Conservation (phyloP, 2,888 invertebrate genomes). For the Leptinotarsa rubiginosa region DNA sequence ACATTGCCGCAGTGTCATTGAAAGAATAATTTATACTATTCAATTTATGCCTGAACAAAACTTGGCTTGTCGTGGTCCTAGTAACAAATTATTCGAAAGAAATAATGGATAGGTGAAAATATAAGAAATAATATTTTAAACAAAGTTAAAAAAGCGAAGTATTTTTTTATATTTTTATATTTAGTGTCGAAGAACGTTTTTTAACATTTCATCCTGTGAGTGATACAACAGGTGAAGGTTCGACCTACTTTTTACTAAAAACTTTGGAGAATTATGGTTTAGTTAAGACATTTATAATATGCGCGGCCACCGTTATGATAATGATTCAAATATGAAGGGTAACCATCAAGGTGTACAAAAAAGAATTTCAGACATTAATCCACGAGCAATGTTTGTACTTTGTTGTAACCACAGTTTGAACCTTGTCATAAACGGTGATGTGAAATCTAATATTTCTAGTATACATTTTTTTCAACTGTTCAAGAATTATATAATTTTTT, state of each 20-base stretch:
- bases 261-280: background rate
- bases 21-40: conserved; percentile 4
- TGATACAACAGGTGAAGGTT: too few species aligned
- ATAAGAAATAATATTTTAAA: background rate
- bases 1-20: background rate
- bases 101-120: background rate
- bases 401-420: background rate
- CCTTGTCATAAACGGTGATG: background rate
- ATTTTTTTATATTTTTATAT: background rate
- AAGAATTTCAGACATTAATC: background rate
- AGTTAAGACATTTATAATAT: background rate
- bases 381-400: background rate
- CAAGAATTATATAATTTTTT: background rate
- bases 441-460: background rate
- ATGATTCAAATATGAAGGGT: background rate
- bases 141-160: background rate
- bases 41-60: background rate
- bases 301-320: background rate
- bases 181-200: background rate
- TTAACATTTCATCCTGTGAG: background rate
- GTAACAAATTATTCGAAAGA: background rate
- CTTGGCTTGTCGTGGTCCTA: background rate
- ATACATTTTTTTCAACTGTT: background rate
- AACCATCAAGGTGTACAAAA: background rate
- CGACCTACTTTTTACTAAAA: too few species aligned